Conservation (phyloP, 2,888 invertebrate species). For the Agrilus cyanescens region DNA sequence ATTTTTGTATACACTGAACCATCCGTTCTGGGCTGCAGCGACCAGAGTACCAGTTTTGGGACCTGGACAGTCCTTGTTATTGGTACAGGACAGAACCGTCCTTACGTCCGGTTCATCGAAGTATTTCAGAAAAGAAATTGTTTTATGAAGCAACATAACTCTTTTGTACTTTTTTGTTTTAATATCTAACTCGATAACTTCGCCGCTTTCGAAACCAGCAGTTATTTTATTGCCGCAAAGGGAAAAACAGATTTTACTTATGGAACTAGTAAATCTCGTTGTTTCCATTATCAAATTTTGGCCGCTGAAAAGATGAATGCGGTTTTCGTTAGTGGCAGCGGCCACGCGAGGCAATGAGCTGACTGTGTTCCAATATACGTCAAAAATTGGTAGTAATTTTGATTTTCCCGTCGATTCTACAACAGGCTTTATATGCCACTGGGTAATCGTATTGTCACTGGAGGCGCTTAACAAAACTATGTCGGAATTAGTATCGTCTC, state of each 20-base stretch:
- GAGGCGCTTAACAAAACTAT: slow-evolving; percentile 27
- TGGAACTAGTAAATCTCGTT: slow-evolving; percentile 13
- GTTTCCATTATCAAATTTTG: slow-evolving; percentile 23
- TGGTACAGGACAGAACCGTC: neutral
- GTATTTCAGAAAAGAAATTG: slow-evolving; percentile 20
- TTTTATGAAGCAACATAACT: slow-evolving; percentile 17
- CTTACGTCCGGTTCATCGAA: slow-evolving; percentile 7
- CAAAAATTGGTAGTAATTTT: slow-evolving; percentile 19
- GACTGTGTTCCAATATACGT: slow-evolving; percentile 20
- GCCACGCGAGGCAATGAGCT: slow-evolving; percentile 13
- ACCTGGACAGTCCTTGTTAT: neutral
- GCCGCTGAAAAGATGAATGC: slow-evolving; percentile 24
- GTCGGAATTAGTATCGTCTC: slow-evolving; percentile 23
- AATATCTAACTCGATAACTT: slow-evolving; percentile 22
- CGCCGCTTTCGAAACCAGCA: slow-evolving; percentile 25
- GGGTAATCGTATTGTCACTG: slow-evolving; percentile 26
- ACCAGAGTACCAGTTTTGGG: slow-evolving; percentile 5
- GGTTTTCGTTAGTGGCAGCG: slow-evolving; percentile 19
- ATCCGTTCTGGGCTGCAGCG: slow-evolving; percentile 12
- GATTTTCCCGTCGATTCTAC: slow-evolving; percentile 14
- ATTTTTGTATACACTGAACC: slow-evolving; percentile 10
- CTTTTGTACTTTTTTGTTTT: slow-evolving; percentile 17
- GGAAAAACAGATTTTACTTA: slow-evolving; percentile 26
- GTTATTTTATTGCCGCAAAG: slow-evolving; percentile 25
- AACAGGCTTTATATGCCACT: slow-evolving; percentile 25